phyloP scores from a whole-genome alignment of 2,113 vertebrate species.

The Notothenia rossii region DNA sequence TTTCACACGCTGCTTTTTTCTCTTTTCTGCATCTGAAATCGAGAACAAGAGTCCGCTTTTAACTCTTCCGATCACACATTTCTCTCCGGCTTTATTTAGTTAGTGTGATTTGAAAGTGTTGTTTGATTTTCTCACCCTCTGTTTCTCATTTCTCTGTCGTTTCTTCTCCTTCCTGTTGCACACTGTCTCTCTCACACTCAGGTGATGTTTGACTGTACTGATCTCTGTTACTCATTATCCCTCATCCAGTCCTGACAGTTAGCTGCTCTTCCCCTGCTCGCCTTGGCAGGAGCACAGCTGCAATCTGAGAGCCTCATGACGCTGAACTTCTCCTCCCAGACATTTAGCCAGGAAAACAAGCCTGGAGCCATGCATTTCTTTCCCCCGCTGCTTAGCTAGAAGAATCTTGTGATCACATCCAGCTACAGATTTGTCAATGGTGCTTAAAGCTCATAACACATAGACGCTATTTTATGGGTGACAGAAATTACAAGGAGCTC shows the following conservation, averaged over 20 bases:
- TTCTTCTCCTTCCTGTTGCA: conserved; percentile 30
- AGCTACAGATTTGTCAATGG: conserved; percentile 41
- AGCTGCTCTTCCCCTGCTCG: conserved; percentile 21
- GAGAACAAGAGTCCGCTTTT: conserved; percentile 5
- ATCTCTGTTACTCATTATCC: conserved; percentile 49
- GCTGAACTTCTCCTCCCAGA: conserved; percentile 43
- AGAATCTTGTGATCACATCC: conserved; percentile 25
- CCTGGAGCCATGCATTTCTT: conserved; percentile 2
- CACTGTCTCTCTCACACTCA: conserved; percentile 1
- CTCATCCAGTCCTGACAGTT: conserved; percentile 32
- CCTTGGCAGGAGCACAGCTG: conserved; percentile 31
- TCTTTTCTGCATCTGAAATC: neutral
- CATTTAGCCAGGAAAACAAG: conserved; percentile 32
- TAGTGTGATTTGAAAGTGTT: neutral
- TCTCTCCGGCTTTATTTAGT: conserved; percentile 20
- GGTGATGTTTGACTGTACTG: conserved; percentile 27
- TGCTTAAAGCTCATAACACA: conserved; percentile 36
- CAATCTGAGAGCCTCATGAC: conserved; percentile 30
- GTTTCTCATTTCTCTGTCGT: conserved; percentile 38
- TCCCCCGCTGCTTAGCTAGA: conserved; percentile 4
- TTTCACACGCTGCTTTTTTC: neutral
- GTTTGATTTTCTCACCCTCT: conserved; percentile 29
- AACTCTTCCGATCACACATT: conserved; percentile 20
- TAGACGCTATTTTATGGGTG: conserved; percentile 46
- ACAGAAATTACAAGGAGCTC: conserved; percentile 40